phyloP scores from a whole-genome alignment of 2,888 invertebrate genomes.

The Cetonia aurata region DNA sequence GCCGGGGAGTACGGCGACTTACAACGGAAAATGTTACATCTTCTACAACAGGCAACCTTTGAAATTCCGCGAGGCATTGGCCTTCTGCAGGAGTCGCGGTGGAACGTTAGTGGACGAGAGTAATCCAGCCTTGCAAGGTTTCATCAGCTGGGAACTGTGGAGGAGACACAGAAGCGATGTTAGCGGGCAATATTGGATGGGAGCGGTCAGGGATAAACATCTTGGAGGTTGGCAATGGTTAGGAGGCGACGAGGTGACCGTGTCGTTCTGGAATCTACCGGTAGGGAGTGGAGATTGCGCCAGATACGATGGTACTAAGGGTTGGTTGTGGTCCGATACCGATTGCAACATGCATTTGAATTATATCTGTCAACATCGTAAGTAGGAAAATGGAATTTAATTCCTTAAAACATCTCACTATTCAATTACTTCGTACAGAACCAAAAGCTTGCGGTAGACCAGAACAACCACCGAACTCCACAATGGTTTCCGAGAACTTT shows the following conservation, averaged over 20 bases:
- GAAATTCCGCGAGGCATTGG: conserved; percentile 82
- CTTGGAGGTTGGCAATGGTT: conserved; percentile 92
- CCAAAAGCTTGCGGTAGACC: conserved; percentile 92
- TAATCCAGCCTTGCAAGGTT: conserved; percentile 93
- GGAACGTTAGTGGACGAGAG: conserved; percentile 92
- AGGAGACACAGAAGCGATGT: conserved; percentile 90
- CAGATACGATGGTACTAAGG: conserved; percentile 91
- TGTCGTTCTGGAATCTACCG: conserved; percentile 93
- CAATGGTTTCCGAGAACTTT: conserved; percentile 82
- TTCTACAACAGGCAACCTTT: conserved; percentile 91
- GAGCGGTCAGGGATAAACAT: conserved; percentile 86
- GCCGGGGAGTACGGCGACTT: conserved; percentile 91
- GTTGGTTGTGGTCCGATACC: conserved; percentile 95
- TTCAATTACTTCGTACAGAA: conserved; percentile 68
- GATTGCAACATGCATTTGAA: conserved; percentile 87
- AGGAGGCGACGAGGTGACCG: conserved; percentile 87
- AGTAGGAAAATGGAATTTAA: conserved; percentile 66
- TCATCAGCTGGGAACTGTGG: conserved; percentile 96
- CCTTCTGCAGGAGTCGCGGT: conserved; percentile 80
- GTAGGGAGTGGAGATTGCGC: conserved; percentile 88
- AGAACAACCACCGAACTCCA: conserved; percentile 94
- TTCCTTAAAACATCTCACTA: no score
- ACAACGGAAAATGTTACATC: conserved; percentile 95
- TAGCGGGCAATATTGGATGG: conserved; percentile 96
- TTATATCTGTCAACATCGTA: conserved; percentile 94